Conservation (phyloP, 1,140 invertebrate species). For the Monomorium pharaonis region DNA sequence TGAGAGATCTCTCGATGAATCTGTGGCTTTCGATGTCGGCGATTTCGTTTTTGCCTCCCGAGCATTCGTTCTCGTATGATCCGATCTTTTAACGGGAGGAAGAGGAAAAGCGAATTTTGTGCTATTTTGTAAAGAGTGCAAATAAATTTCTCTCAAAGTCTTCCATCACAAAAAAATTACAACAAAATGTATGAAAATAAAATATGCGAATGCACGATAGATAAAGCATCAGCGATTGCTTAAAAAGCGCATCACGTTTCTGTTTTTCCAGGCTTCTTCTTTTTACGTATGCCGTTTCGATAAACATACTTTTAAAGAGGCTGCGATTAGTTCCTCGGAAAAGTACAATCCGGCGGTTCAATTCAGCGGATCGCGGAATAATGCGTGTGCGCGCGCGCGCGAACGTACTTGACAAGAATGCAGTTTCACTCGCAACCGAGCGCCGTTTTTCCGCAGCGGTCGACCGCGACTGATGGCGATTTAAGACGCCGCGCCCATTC, state of each 20-base stretch:
- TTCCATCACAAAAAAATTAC: too few species aligned
- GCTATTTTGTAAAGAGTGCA: not conserved
- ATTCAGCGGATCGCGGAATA: slow-evolving; percentile 60
- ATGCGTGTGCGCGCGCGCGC: slow-evolving; percentile 62
- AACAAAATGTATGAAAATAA: too few species aligned
- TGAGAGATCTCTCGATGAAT: slow-evolving; percentile 60
- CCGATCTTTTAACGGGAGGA: not conserved
- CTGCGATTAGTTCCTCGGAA: slow-evolving; percentile 49
- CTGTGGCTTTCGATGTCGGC: slow-evolving; percentile 31
- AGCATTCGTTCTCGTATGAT: not conserved
- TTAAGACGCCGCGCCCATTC: slow-evolving; percentile 47
- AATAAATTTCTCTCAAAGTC: not conserved
- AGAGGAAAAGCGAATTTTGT: not conserved
- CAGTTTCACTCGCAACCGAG: slow-evolving; percentile 74
- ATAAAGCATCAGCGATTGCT: too few species aligned
- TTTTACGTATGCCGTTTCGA: not conserved
- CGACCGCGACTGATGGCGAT: slow-evolving; percentile 70
- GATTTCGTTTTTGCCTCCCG: slow-evolving; percentile 45
- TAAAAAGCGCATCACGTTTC: not conserved
- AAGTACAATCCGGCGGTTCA: slow-evolving; percentile 57
- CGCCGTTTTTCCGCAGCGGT: slow-evolving; percentile 73
- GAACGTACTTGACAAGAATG: slow-evolving; percentile 80
- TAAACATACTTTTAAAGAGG: not conserved
- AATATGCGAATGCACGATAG: too few species aligned
- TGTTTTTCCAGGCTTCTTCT: not conserved